Evolutionary conservation across 2,888 invertebrate species (phyloP).

Genomic region (Cephus pulcher): DNA sequence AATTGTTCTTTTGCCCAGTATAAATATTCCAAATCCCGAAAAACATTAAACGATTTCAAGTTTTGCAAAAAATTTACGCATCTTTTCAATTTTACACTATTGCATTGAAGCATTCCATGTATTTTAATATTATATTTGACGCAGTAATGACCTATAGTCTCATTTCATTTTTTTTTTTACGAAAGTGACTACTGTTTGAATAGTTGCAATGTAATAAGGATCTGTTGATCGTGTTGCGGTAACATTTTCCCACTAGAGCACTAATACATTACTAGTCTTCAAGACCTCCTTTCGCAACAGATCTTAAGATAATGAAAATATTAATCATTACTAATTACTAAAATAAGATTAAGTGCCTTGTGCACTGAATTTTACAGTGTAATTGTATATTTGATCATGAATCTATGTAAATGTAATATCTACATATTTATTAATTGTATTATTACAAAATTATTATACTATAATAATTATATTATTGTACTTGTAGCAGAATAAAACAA

Average conservation of each 20-base stretch:
- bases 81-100: conserved; percentile 5
- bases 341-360: conserved; percentile 32
- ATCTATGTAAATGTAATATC: conserved; percentile 42
- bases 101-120: conserved; percentile 14
- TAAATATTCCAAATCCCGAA: background rate
- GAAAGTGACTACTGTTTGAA: background rate
- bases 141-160: background rate
- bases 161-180: background rate
- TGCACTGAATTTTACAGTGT: conserved; percentile 33
- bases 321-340: conserved; percentile 14
- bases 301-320: background rate
- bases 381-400: conserved; percentile 47
- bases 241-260: conserved; percentile 10
- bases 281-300: conserved; percentile 18
- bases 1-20: background rate
- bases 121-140: conserved; percentile 7
- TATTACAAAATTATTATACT: conserved; percentile 26
- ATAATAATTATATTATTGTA: conserved; percentile 21
- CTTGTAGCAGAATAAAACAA: conserved; percentile 22
- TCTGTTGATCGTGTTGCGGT: conserved; percentile 6
- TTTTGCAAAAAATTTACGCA: background rate
- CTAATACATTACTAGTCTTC: conserved; percentile 21
- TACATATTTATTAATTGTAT: conserved; percentile 46
- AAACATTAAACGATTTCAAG: background rate
- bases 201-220: background rate